phyloP scores from a whole-genome alignment of 1,140 invertebrate genomes.

The Agrypnia vestita region DNA sequence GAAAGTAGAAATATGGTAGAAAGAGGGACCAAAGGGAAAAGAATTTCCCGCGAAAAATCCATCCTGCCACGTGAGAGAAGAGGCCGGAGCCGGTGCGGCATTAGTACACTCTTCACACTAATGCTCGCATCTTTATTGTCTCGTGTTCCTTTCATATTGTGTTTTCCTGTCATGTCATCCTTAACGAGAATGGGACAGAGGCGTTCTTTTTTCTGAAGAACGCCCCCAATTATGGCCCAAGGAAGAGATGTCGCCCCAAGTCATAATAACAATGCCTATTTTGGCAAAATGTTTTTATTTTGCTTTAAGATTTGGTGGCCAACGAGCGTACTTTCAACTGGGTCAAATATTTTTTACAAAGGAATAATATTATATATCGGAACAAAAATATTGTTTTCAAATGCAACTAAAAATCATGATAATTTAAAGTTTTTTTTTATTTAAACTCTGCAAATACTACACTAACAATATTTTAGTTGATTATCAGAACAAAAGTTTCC shows the following conservation, averaged over 20 bases:
- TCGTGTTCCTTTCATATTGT: slow-evolving; percentile 46
- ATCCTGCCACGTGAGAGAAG: slow-evolving; percentile 29
- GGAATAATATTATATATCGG: too few species aligned
- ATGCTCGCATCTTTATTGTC: slow-evolving; percentile 36
- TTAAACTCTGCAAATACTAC: too few species aligned
- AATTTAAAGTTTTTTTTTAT: too few species aligned
- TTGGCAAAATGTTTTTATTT: slow-evolving; percentile 49
- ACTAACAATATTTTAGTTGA: too few species aligned
- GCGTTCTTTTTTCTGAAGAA: slow-evolving; percentile 23
- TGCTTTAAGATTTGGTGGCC: slow-evolving; percentile 19
- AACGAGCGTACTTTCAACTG: neutral
- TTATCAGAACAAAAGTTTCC: too few species aligned
- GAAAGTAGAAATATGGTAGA: neutral
- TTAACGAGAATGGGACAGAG: slow-evolving; percentile 48
- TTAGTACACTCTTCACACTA: slow-evolving; percentile 48
- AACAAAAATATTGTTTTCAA: too few species aligned
- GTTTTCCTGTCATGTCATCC: slow-evolving; percentile 56
- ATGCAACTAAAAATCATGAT: too few species aligned
- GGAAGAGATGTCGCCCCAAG: slow-evolving; percentile 54
- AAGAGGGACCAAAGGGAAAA: slow-evolving; percentile 3
- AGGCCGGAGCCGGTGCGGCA: slow-evolving; percentile 31
- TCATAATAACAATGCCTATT: slow-evolving; percentile 54
- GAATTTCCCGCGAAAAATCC: slow-evolving; percentile 16
- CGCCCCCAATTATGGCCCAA: slow-evolving; percentile 54
- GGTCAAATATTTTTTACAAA: neutral